These are phyloP conservation scores for Tinamus guttatus DNA, from an alignment of 2,113 vertebrate genomes.

Conservation along the genomic window DNA sequence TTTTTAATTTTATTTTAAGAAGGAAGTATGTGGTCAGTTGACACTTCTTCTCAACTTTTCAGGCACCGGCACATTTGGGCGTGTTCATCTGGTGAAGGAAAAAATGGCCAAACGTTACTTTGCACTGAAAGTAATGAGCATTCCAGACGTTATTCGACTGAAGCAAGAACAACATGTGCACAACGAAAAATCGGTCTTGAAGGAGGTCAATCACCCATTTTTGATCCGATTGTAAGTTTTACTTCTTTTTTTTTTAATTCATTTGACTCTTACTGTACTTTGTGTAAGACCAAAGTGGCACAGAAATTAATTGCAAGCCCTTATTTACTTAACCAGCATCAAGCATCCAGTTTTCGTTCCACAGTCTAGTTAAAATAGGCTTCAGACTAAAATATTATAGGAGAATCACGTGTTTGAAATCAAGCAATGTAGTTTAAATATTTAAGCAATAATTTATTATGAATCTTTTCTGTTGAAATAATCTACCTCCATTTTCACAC, in stretches of 20 bases:
- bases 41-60: not conserved
- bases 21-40: not conserved
- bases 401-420: not conserved
- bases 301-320: not conserved
- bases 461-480: not conserved
- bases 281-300: not conserved
- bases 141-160: slow-evolving; percentile 92
- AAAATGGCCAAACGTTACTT: slow-evolving; percentile 84
- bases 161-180: slow-evolving; percentile 97
- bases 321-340: not conserved
- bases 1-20: not conserved
- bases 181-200: slow-evolving; percentile 94
- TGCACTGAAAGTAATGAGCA: slow-evolving; percentile 96
- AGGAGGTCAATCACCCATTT: slow-evolving; percentile 93
- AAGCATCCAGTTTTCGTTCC: not conserved
- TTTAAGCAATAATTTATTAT: not conserved
- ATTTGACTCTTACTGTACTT: not conserved
- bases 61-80: slow-evolving; percentile 95
- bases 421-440: not conserved
- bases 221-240: slow-evolving; percentile 92
- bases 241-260: not conserved
- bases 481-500: not conserved
- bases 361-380: not conserved
- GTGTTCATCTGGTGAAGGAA: slow-evolving; percentile 92
- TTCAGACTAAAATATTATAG: not conserved